Base-by-base conservation (phyloP, 2,888 invertebrate species). In the Fragum sueziense region DNA sequence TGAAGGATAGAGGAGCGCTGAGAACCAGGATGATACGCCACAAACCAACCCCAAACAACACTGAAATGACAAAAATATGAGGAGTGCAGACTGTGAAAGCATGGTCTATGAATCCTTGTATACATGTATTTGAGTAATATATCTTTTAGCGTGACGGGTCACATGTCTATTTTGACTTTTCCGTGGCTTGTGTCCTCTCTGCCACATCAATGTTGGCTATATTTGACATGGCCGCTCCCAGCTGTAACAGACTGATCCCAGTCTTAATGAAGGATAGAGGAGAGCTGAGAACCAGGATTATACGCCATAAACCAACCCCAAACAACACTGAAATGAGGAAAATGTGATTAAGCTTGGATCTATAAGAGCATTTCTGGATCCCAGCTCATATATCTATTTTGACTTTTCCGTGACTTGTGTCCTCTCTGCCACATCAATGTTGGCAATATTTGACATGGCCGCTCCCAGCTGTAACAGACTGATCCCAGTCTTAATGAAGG, bases 191-290 rank as follows among this genome's bases (percentile, higher is more conserved):
- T 37, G 86, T 83, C 37, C 98, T 95, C 90, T 99, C 98, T 70
- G 96, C 96, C 0, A 95, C 94, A 93, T 99, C 99, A 84, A 99
- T 96, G 65, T 96, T 96, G 11, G 96, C 96, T 82, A 99, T 94
- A 93, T 98, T 98, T 77, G 96, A 94, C 79, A 97, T 96, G 51
- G 99, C 98, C 2, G 98, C 97, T 87, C 96, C 95, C 81, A 97
- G 96, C 93, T 99, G 99, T 52, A 99, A 94, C 6, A 98, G 93
- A 25, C 98, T 98, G 91, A 99, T 97, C 33, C 95, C 94, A 0
- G 97, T 95, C 94, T 99, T 99, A 3, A 97, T 95, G 37, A 98
- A 92, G 31, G 98, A 97, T 73, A 99, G 94, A 0, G 99, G 99
- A 80, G 96, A 95, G 33, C 96, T 95, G 47, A 98, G 87, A 20